phyloP scores from a whole-genome alignment of 2,113 vertebrate genomes.

The Myocastor coypus region DNA sequence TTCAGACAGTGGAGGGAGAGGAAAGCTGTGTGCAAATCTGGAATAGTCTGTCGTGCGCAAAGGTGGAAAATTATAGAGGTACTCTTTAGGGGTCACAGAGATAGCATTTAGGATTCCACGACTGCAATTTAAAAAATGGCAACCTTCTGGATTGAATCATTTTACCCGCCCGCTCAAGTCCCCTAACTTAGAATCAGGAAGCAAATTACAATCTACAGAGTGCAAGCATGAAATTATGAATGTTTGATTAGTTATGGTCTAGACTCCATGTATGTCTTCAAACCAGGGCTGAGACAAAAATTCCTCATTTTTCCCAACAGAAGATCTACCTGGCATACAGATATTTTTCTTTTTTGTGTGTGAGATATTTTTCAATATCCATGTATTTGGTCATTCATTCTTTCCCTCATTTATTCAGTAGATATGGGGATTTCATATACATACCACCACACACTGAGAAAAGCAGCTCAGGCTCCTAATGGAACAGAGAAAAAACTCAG shows the following conservation, averaged over 20 bases:
- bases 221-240: slow-evolving; percentile 41
- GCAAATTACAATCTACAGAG: slow-evolving; percentile 57
- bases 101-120: slow-evolving; percentile 30
- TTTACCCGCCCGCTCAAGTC: slow-evolving; percentile 36
- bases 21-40: slow-evolving; percentile 21
- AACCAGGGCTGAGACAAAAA: neutral
- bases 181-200: slow-evolving; percentile 58
- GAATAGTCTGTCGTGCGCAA: neutral
- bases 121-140: slow-evolving; percentile 46
- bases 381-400: neutral
- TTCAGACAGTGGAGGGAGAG: neutral
- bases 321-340: slow-evolving; percentile 17
- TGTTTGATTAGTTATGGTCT: slow-evolving; percentile 29
- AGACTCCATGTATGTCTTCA: slow-evolving; percentile 36
- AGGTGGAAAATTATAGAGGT: slow-evolving; percentile 58
- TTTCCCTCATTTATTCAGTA: neutral
- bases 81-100: slow-evolving; percentile 16
- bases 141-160: slow-evolving; percentile 47
- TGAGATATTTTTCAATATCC: slow-evolving; percentile 13
- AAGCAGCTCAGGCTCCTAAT: neutral
- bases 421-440: neutral
- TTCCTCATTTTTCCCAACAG: neutral
- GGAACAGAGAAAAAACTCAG: neutral
- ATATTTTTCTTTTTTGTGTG: neutral
- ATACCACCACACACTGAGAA: neutral